Evolutionary conservation across 2,888 invertebrate species (phyloP), one percentile per base, ranked within the genome.

Genomic region (Cloeon dipterum): DNA sequence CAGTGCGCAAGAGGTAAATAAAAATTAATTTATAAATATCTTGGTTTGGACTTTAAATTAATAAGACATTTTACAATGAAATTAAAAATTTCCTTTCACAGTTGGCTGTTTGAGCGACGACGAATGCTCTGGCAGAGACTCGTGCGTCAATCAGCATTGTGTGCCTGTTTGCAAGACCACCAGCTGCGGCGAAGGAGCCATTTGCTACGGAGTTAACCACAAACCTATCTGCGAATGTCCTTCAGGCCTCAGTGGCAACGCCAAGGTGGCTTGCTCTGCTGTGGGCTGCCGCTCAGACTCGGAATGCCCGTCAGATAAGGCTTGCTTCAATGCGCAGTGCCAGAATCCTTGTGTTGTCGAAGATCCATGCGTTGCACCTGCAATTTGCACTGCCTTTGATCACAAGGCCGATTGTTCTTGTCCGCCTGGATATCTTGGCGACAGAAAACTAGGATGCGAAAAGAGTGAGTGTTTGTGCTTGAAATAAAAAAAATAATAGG

Each of bases 201-300:
- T 74, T 46, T 89, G 89, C 50, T 70, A 76, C 42, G 82, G 78
- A 11, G 60, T 72, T 29, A 71, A 77, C 47, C 86, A 89, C 53
- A 68, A 74, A 32, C 75, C 82, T 1, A 66, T 81, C 2, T 89
- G 89, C 50, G 75, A 78, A 46, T 89, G 88, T 56, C 69, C 70
- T 36, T 70, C 78, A 26, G 85, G 83, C 20, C 74, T 72, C 42
- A 69, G 69, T 26, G 88, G 88, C 26, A 79, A 88, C 53, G 81
- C 88, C 3, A 68, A 71, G 39, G 59, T 75, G 11, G 66, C 73
- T 5, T 89, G 89, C 50, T 65, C 68, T 11, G 65, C 74, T n/a
- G 63, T 81, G n/a, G 79, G 77, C 37, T 88, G 89, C 51, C 68
- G 76, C 40, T 61, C 68, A 13, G 72, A 85, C 51, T 63, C 66